These are phyloP conservation scores for Amyelois transitella DNA, from an alignment of 1,140 invertebrate species.

Conservation along the genomic window DNA sequence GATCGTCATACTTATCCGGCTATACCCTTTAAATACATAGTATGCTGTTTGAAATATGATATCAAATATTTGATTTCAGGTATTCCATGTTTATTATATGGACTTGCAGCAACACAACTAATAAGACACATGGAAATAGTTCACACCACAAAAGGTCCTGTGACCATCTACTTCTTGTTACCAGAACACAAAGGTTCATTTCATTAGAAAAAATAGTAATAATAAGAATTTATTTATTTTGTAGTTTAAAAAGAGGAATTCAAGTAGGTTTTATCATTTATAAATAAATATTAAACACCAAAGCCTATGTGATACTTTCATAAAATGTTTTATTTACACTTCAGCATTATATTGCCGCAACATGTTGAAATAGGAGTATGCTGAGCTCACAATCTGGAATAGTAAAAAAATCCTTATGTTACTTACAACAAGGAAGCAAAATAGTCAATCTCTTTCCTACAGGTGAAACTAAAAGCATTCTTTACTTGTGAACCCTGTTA, in stretches of 20 bases:
- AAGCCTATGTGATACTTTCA: not conserved
- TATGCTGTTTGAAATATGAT: too few relatives aligned
- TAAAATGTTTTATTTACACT: not conserved
- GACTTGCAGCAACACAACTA: conserved; percentile 86
- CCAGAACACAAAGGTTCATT: conserved; percentile 87
- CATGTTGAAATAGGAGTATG: conserved; percentile 43
- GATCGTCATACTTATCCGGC: too few relatives aligned
- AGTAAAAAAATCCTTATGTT: not conserved
- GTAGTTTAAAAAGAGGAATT: not conserved
- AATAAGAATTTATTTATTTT: not conserved
- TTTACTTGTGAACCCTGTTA: too few relatives aligned
- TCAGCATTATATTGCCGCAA: conserved; percentile 23
- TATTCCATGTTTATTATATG: conserved; percentile 92
- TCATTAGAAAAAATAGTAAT: conserved; percentile 67
- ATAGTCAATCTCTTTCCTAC: too few relatives aligned
- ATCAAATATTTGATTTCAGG: conserved; percentile 77
- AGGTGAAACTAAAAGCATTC: too few relatives aligned
- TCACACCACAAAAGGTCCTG: conserved; percentile 79
- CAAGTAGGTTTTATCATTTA: too few relatives aligned
- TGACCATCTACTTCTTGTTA: conserved; percentile 91
- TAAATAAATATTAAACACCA: not conserved
- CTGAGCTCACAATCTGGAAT: conserved; percentile 13
- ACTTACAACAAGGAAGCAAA: not conserved
- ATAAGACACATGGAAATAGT: conserved; percentile 88
- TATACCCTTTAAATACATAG: too few relatives aligned